A percentile compares a stretch with the other conserved stretches of the same genome.
These are phyloP conservation scores for Chydorus sphaericus DNA, from an alignment of 2,888 invertebrate species.

Conservation along the genomic window DNA sequence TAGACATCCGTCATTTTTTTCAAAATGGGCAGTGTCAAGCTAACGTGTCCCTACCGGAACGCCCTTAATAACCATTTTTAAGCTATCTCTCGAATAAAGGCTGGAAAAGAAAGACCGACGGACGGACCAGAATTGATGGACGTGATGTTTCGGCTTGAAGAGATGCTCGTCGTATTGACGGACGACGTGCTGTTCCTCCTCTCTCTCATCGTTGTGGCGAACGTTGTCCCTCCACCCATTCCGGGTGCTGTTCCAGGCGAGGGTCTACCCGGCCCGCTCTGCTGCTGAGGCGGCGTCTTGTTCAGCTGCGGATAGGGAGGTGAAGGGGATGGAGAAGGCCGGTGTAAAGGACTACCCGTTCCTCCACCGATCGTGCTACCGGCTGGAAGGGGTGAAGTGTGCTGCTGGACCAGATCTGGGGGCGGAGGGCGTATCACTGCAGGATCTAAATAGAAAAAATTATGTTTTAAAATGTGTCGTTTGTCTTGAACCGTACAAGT, in stretches of 20 bases:
- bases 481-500: background rate
- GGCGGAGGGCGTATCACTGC: slow-evolving; percentile 20
- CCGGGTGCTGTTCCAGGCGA: background rate
- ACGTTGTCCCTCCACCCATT: too few relatives aligned
- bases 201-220: background rate
- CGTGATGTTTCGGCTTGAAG: background rate
- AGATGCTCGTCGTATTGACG: background rate
- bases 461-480: background rate
- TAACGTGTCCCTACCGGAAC: too few relatives aligned
- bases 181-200: slow-evolving; percentile 4
- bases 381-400: slow-evolving; percentile 3
- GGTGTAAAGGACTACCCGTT: slow-evolving; percentile 6
- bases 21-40: too few relatives aligned
- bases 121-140: background rate
- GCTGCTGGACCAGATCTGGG: slow-evolving; percentile 16
- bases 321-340: slow-evolving; percentile 13
- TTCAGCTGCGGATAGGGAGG: background rate
- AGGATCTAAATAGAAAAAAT: slow-evolving; percentile 16
- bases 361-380: slow-evolving; percentile 2
- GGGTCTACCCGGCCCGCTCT: slow-evolving; percentile 8
- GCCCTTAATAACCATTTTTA: too few relatives aligned
- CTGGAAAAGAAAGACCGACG: too few relatives aligned
- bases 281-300: background rate
- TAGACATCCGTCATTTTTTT: too few relatives aligned
- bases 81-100: too few relatives aligned